Conservation (phyloP, 2,113 vertebrate genomes). For the Cephalopterus ornatus region DNA sequence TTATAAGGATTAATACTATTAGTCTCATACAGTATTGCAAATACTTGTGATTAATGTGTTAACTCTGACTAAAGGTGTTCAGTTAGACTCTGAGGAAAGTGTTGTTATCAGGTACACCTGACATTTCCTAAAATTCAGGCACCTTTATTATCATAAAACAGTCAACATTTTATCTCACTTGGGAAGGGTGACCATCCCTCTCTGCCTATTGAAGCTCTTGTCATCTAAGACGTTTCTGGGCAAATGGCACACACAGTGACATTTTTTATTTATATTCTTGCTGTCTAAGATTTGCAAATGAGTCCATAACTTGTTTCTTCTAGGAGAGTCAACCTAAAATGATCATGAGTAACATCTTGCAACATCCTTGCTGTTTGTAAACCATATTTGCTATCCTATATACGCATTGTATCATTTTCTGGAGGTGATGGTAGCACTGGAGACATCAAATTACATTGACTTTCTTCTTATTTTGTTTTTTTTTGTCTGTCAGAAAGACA, state of each 20-base stretch:
- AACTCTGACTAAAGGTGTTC: not conserved
- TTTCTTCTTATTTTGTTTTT: not conserved
- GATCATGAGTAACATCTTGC: not conserved
- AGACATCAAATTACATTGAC: not conserved
- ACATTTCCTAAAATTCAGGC: not conserved
- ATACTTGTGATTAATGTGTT: not conserved
- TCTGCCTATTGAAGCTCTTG: not conserved
- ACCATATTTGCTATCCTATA: not conserved
- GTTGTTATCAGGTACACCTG: not conserved
- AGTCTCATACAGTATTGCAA: not conserved
- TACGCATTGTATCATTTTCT: not conserved
- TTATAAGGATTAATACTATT: not conserved
- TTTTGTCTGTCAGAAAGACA: not conserved
- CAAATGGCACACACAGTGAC: not conserved
- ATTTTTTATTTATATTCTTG: not conserved
- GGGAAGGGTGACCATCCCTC: not conserved
- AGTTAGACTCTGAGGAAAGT: not conserved
- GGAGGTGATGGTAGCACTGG: not conserved
- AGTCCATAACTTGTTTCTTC: not conserved
- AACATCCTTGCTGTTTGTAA: not conserved
- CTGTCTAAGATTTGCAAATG: not conserved
- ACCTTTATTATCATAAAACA: not conserved
- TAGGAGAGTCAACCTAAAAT: not conserved
- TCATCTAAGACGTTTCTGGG: not conserved
- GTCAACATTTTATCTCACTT: not conserved